These are phyloP conservation scores for Tadarida brasiliensis DNA, from an alignment of 2,797 vertebrate species.

Conservation along the genomic window DNA sequence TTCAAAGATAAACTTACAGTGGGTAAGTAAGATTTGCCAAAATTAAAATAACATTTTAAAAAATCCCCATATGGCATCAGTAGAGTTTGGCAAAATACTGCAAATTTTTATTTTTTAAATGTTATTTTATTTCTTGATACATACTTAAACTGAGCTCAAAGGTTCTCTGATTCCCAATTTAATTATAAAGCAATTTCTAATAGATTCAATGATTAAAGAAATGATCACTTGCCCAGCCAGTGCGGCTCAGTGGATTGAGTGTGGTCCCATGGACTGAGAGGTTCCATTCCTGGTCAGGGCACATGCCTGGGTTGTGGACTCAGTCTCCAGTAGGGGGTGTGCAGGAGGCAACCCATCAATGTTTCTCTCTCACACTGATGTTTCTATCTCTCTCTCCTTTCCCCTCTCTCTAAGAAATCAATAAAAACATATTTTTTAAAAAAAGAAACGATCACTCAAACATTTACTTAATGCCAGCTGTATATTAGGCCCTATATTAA, in stretches of 20 bases:
- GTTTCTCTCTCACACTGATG: too few species aligned
- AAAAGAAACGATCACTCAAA: conserved; percentile 27
- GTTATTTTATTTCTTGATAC: conserved; percentile 65
- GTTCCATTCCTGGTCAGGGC: too few species aligned
- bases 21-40: conserved; percentile 65
- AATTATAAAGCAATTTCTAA: conserved; percentile 53
- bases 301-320: too few species aligned
- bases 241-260: too few species aligned
- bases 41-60: conserved; percentile 70
- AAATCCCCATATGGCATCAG: conserved; percentile 66
- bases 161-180: conserved; percentile 39
- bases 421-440: neutral
- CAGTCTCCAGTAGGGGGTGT: too few species aligned
- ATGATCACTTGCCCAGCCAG: neutral
- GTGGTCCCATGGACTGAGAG: too few species aligned
- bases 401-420: too few species aligned
- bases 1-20: conserved; percentile 73
- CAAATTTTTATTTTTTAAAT: conserved; percentile 68
- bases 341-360: too few species aligned
- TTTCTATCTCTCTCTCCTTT: too few species aligned
- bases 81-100: conserved; percentile 54
- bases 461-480: neutral
- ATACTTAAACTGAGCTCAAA: conserved; percentile 31
- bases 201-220: conserved; percentile 47
- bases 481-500: neutral